A percentile compares a stretch with the other conserved stretches of the same genome.
These are phyloP conservation scores for Adineta ricciae DNA, from an alignment of 2,888 invertebrate genomes.

Conservation along the genomic window DNA sequence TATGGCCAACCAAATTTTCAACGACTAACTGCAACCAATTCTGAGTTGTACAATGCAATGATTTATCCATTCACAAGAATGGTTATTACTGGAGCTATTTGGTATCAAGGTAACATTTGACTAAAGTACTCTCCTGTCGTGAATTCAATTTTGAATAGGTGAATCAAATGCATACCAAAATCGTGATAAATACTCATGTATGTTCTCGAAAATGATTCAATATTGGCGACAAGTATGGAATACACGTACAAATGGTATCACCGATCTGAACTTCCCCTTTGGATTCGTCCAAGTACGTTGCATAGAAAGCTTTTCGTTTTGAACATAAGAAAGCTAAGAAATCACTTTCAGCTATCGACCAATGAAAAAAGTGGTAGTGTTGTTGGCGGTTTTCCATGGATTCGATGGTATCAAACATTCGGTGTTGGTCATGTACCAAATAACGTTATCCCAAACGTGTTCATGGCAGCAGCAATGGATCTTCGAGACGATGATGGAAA, in stretches of 20 bases:
- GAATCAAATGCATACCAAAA: constrained; percentile 38
- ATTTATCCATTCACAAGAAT: constrained; percentile 42
- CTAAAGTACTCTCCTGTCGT: not conserved
- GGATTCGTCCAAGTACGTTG: constrained; percentile 43
- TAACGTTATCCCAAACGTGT: constrained; percentile 38
- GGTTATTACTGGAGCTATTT: constrained; percentile 44
- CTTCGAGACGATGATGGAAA: constrained; percentile 37
- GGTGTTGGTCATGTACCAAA: constrained; percentile 42
- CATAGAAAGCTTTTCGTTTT: not conserved
- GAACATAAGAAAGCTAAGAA: not conserved
- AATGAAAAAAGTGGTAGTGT: not conserved
- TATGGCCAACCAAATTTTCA: not conserved
- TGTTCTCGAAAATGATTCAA: constrained; percentile 42
- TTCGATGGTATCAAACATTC: constrained; percentile 44
- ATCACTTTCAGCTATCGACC: not conserved
- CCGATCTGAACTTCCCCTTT: constrained; percentile 40
- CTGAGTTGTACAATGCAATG: constrained; percentile 45
- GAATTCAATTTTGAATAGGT: constrained; percentile 35
- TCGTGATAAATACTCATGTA: constrained; percentile 39
- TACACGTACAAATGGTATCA: constrained; percentile 35
- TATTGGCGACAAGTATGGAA: constrained; percentile 41
- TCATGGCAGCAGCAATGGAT: constrained; percentile 44
- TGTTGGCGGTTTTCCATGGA: constrained; percentile 39
- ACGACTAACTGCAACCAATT: not conserved
- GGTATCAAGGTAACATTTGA: constrained; percentile 42